These are phyloP conservation scores for Mustela lutreola DNA, from an alignment of 2,113 vertebrate genomes.

Conservation along the genomic window DNA sequence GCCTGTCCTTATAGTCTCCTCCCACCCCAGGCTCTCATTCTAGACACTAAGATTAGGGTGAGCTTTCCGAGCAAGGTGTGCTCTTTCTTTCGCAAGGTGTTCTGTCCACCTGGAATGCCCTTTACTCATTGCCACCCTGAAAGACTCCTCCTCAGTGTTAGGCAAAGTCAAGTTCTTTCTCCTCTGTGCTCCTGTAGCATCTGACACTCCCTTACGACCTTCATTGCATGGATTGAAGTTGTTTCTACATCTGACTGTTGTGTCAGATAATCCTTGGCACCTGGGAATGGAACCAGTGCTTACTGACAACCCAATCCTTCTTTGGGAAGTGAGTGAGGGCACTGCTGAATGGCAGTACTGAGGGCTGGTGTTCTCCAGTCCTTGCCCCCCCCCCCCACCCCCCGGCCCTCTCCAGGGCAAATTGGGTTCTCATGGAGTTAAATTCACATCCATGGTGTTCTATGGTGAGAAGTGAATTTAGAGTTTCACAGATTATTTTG, in stretches of 20 bases:
- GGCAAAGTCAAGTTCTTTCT: background rate
- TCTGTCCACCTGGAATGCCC: background rate
- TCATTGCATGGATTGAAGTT: background rate
- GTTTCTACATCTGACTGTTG: background rate
- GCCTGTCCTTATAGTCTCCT: background rate
- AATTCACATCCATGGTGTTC: background rate
- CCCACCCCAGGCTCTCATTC: background rate
- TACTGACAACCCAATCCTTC: background rate
- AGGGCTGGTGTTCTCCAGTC: background rate
- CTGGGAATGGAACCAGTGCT: background rate
- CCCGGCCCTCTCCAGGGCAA: background rate
- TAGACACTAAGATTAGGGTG: background rate
- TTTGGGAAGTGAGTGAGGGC: background rate
- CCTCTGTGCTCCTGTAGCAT: background rate
- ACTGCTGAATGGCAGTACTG: background rate
- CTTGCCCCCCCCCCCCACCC: rapidly evolving
- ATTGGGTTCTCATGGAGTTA: background rate
- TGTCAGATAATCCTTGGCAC: background rate
- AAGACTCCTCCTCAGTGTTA: background rate
- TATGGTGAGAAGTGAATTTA: background rate
- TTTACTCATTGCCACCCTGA: background rate
- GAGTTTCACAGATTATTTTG: background rate
- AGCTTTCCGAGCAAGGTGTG: background rate
- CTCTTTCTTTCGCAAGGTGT: background rate
- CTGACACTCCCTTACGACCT: background rate